A percentile compares a stretch with the other conserved stretches of the same genome.
These are phyloP conservation scores for Lithophane semibrunnea DNA, from an alignment of 2,888 invertebrate species.

Conservation along the genomic window DNA sequence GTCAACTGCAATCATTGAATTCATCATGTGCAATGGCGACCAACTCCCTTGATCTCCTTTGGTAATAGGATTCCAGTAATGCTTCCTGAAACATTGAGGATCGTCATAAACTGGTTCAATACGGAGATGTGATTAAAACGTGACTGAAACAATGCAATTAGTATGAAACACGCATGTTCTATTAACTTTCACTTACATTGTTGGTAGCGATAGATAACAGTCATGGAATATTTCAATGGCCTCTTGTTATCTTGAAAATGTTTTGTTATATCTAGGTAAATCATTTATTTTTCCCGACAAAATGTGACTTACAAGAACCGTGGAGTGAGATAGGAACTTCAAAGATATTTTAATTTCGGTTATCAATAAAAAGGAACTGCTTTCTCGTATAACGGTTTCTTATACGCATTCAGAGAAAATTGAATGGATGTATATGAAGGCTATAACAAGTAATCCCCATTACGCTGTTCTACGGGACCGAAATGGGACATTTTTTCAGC, in stretches of 20 bases:
- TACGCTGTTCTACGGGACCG: constrained; percentile 6
- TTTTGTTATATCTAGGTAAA: constrained; percentile 1
- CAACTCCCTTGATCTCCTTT: constrained; percentile 56
- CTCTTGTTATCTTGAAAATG: constrained; percentile 21
- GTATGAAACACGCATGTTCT: constrained; percentile 41
- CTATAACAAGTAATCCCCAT: constrained; percentile 38
- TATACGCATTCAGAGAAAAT: constrained; percentile 33
- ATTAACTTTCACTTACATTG: constrained; percentile 40
- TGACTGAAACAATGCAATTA: constrained; percentile 65
- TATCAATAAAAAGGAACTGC: constrained; percentile 27
- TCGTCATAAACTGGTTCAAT: constrained; percentile 55
- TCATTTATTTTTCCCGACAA: background rate
- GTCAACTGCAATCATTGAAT: constrained; percentile 77
- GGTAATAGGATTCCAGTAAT: constrained; percentile 15
- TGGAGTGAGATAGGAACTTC: constrained; percentile 12
- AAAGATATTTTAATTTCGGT: constrained; percentile 18
- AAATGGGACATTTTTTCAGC: constrained; percentile 23
- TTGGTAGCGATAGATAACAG: constrained; percentile 26
- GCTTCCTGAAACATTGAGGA: constrained; percentile 19
- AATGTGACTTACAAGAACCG: constrained; percentile 1
- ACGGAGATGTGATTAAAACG: constrained; percentile 66
- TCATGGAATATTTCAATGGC: constrained; percentile 21
- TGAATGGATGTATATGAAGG: constrained; percentile 34
- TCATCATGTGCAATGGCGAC: constrained; percentile 68
- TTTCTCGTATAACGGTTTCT: constrained; percentile 4